Evolutionary conservation across 2,113 vertebrate species (phyloP).

Genomic region (Ahaetulla prasina): DNA sequence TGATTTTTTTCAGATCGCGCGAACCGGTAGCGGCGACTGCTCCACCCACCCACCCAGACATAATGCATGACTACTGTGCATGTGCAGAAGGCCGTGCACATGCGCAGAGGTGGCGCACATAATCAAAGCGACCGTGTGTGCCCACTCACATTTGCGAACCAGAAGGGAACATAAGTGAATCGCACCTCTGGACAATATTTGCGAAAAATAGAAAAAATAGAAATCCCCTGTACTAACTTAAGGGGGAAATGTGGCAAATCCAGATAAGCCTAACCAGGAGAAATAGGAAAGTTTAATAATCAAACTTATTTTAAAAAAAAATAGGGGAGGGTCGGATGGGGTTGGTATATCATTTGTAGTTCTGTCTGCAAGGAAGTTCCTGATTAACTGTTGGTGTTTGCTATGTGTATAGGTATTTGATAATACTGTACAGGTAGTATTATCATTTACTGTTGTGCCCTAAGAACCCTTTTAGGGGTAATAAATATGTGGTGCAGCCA

Average conservation of each 20-base stretch:
- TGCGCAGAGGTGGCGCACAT: too few species aligned
- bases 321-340: rapidly evolving
- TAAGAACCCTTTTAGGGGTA: not conserved
- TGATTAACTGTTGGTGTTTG: not conserved
- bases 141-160: too few species aligned
- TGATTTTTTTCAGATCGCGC: too few species aligned
- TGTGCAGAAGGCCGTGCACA: too few species aligned
- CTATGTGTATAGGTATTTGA: not conserved
- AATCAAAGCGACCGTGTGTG: too few species aligned
- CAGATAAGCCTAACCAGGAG: not conserved
- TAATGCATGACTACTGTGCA: too few species aligned
- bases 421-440: not conserved
- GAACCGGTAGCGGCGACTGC: too few species aligned
- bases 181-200: not conserved
- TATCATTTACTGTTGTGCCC: not conserved
- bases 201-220: not conserved
- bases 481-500: not conserved
- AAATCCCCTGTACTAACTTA: not conserved
- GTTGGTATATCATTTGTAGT: not conserved
- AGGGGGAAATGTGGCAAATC: not conserved
- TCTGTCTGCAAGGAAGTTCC: not conserved
- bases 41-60: too few species aligned
- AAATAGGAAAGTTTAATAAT: not conserved
- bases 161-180: too few species aligned
- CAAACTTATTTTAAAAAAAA: not conserved